These are phyloP conservation scores for Takifugu bimaculatus DNA, from an alignment of 2,113 vertebrate species.

Conservation along the genomic window DNA sequence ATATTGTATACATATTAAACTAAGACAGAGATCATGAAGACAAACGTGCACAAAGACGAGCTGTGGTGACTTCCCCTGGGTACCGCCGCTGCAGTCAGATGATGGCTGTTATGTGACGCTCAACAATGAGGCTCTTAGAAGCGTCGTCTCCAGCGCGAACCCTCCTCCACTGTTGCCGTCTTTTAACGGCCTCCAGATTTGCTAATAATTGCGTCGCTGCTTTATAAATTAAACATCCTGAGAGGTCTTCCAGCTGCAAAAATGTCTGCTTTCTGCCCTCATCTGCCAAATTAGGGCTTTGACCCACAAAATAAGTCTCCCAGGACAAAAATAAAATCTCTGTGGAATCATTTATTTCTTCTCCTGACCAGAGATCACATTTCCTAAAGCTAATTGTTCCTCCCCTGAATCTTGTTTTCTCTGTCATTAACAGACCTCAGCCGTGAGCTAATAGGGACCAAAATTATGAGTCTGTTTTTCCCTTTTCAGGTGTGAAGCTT, in stretches of 20 bases:
- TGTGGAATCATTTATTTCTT: conserved; percentile 41
- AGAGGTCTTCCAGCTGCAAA: conserved; percentile 17
- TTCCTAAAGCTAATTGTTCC: conserved; percentile 41
- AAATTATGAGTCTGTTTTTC: conserved; percentile 20
- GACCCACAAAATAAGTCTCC: conserved; percentile 39
- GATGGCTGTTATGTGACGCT: conserved; percentile 15
- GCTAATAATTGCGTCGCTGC: conserved; percentile 11
- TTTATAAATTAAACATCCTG: conserved; percentile 7
- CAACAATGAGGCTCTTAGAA: conserved; percentile 62
- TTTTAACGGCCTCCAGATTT: conserved; percentile 28
- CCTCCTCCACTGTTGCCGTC: conserved; percentile 18
- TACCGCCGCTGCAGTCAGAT: conserved; percentile 41
- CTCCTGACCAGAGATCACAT: conserved; percentile 35
- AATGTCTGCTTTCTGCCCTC: conserved; percentile 34
- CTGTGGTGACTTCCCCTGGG: conserved; percentile 52
- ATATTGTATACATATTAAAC: too few relatives aligned
- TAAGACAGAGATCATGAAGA: conserved; percentile 2
- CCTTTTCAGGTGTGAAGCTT: conserved; percentile 24
- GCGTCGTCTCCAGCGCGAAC: conserved; percentile 33
- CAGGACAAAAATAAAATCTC: conserved; percentile 9
- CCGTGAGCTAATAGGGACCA: neutral
- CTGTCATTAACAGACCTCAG: conserved; percentile 34
- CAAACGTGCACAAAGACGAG: conserved; percentile 16
- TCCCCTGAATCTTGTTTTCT: conserved; percentile 12
- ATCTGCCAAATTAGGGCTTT: conserved; percentile 11